Percentiles rank a stretch among this genome's conserved stretches.
These are phyloP conservation scores for Ctenodactylus gundi DNA, from an alignment of 2,113 vertebrate genomes.

Conservation along the genomic window DNA sequence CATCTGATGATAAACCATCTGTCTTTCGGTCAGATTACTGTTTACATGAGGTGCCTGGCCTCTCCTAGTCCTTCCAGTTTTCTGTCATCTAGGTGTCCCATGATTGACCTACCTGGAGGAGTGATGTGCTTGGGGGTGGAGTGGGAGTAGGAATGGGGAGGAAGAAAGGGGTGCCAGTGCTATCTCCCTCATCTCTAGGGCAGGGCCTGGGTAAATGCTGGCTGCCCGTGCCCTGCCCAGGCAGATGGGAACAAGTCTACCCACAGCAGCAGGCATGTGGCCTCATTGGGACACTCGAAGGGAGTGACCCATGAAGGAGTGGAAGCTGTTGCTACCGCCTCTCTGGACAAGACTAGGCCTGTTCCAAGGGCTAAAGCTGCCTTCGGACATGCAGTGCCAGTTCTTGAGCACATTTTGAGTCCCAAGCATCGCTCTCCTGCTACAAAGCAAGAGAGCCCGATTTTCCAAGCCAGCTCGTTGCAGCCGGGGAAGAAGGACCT, in stretches of 20 bases:
- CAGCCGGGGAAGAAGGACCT: not conserved
- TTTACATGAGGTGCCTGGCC: not conserved
- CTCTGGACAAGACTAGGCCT: conserved; percentile 2
- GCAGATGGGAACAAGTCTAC: not conserved
- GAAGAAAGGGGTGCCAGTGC: not conserved
- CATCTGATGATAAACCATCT: not conserved
- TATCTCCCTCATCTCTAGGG: not conserved
- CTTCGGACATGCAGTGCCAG: not conserved
- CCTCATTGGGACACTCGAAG: not conserved
- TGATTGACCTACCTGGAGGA: not conserved
- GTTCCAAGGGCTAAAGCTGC: not conserved
- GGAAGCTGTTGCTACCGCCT: not conserved
- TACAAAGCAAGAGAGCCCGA: not conserved
- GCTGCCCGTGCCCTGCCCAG: not conserved
- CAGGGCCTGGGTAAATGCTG: not conserved
- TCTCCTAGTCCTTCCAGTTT: not conserved
- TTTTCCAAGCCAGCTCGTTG: not conserved
- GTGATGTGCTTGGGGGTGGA: not conserved
- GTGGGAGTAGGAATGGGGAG: not conserved
- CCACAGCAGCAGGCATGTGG: not conserved
- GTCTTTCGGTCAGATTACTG: not conserved
- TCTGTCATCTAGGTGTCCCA: not conserved
- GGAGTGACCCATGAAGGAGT: not conserved
- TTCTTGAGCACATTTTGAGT: not conserved
- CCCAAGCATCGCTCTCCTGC: not conserved